Percentiles rank a stretch among this genome's conserved stretches.
phyloP scores from a whole-genome alignment of 2,797 vertebrate genomes.

The Apodemus agrarius region DNA sequence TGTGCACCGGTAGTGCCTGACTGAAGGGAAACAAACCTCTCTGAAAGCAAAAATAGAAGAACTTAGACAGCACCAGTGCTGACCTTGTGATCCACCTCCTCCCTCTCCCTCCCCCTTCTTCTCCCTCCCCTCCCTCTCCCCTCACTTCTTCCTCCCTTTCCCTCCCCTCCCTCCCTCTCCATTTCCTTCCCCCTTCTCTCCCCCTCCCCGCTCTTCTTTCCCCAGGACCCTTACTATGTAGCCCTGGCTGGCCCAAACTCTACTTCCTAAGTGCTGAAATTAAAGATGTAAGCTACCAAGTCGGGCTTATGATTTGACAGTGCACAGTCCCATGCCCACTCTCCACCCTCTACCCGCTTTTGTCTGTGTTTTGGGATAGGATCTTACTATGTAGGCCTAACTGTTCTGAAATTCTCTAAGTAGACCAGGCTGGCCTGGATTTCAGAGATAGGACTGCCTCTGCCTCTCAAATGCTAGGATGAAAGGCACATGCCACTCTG shows the following conservation, averaged over 20 bases:
- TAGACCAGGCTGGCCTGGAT: neutral
- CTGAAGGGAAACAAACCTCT: neutral
- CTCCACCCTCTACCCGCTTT: too few relatives aligned
- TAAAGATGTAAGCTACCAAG: neutral
- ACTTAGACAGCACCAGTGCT: neutral
- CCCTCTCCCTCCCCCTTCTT: too few relatives aligned
- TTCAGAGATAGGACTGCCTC: neutral
- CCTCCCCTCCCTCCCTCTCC: fast-evolving
- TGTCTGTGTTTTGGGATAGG: neutral
- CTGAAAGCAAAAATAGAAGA: neutral
- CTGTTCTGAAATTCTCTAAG: neutral
- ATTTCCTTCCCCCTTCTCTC: fast-evolving
- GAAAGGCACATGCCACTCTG: too few relatives aligned
- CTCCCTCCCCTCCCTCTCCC: fast-evolving
- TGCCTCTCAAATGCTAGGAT: neutral
- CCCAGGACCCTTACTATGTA: neutral
- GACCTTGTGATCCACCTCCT: neutral
- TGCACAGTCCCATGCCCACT: neutral
- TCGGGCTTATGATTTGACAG: neutral
- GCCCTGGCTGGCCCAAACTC: neutral
- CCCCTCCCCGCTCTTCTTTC: too few relatives aligned
- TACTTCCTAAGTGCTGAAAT: neutral
- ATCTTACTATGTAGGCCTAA: neutral
- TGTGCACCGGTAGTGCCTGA: too few relatives aligned
- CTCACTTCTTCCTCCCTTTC: neutral